Conservation (phyloP, 2,888 invertebrate species). For the Bombylius major region DNA sequence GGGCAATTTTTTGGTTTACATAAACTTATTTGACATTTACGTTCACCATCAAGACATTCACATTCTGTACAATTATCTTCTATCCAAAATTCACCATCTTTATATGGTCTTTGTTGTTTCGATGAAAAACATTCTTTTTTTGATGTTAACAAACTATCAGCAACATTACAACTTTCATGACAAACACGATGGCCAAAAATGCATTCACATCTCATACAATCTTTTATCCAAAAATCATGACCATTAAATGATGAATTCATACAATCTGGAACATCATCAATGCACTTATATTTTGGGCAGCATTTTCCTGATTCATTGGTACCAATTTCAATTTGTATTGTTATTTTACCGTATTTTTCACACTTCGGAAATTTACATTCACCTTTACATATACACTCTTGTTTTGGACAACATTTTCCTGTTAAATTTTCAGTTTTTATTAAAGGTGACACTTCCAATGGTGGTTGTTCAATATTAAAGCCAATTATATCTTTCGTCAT, state of each 20-base stretch:
- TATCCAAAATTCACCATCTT: not conserved
- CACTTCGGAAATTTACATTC: slow-evolving; percentile 21
- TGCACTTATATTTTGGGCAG: slow-evolving; percentile 37
- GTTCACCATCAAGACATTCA: slow-evolving; percentile 19
- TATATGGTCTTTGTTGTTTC: not conserved
- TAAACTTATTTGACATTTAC: not conserved
- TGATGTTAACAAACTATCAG: not conserved
- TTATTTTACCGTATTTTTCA: slow-evolving; percentile 15
- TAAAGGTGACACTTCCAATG: not conserved
- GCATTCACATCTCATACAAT: slow-evolving; percentile 7
- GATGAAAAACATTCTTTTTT: not conserved
- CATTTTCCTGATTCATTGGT: slow-evolving; percentile 33
- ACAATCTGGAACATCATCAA: slow-evolving; percentile 13
- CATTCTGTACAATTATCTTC: slow-evolving; percentile 20
- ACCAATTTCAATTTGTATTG: slow-evolving; percentile 19
- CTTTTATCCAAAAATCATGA: slow-evolving; percentile 23
- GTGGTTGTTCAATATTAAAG: not conserved
- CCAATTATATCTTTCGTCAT: not conserved
- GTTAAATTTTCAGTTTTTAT: slow-evolving; percentile 1
- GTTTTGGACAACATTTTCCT: slow-evolving; percentile 21
- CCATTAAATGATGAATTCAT: slow-evolving; percentile 17
- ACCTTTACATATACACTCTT: slow-evolving; percentile 22
- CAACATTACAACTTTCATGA: slow-evolving; percentile 2
- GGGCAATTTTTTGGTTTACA: slow-evolving; percentile 8
- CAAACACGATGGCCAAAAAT: slow-evolving; percentile 5